A percentile compares a stretch with the other conserved stretches of the same genome.
Conservation (phyloP, 23 tunicate species). For the Oikopleura dioica region DNA sequence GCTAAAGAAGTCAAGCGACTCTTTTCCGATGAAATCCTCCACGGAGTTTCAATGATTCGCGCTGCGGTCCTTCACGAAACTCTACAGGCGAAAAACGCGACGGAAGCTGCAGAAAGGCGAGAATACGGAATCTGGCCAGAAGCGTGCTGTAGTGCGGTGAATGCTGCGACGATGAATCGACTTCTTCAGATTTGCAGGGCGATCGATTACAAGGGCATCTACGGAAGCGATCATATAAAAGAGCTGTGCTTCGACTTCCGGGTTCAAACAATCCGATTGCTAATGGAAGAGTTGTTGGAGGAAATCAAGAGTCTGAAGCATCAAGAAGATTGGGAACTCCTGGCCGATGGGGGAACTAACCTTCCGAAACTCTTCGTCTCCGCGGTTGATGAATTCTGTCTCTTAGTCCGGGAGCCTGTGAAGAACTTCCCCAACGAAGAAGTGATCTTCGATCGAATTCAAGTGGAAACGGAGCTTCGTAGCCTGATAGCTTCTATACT, state of each 20-base stretch:
- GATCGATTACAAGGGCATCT: neutral
- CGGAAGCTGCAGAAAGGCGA: slow-evolving; percentile 31
- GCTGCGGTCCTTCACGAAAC: slow-evolving; percentile 84
- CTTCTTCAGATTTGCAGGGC: neutral
- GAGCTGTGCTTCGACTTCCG: neutral
- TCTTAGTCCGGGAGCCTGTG: neutral
- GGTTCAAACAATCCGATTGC: neutral
- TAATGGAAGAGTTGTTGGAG: neutral
- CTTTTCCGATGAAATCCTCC: neutral
- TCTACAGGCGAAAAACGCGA: slow-evolving; percentile 23
- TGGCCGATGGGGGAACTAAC: neutral
- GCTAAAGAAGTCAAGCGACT: slow-evolving; percentile 47
- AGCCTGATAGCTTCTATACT: neutral
- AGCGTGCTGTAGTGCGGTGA: slow-evolving; percentile 23
- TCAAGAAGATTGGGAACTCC: neutral
- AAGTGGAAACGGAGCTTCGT: neutral
- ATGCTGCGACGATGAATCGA: neutral
- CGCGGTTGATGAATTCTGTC: neutral
- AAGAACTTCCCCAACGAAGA: neutral
- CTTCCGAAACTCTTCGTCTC: neutral
- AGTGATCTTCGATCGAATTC: neutral
- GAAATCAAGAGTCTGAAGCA: neutral
- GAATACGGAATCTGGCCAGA: slow-evolving; percentile 62
- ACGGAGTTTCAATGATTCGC: slow-evolving; percentile 22
- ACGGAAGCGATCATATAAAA: neutral